Evolutionary conservation across 2,113 vertebrate genomes (phyloP).

Genomic region (Rhabdornis inornatus): DNA sequence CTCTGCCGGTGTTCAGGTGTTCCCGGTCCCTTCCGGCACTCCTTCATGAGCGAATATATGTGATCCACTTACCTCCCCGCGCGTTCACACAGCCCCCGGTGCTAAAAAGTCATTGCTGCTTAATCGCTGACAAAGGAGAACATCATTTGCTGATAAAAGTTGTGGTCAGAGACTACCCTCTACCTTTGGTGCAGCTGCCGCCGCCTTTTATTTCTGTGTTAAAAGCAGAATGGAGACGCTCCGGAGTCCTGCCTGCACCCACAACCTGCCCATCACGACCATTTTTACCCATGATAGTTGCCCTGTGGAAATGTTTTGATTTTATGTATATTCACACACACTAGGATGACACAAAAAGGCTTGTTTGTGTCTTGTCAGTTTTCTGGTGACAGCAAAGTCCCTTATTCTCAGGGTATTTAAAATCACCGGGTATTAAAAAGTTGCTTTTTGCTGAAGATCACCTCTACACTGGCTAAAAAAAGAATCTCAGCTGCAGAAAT

Average conservation of each 20-base stretch:
- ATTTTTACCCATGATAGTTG: fast-evolving
- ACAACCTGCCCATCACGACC: fast-evolving
- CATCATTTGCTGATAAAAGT: neutral
- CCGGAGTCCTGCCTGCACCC: too few relatives aligned
- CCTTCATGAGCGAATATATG: neutral
- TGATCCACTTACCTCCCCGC: neutral
- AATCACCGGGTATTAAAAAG: neutral
- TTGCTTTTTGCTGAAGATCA: neutral
- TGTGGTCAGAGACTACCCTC: neutral
- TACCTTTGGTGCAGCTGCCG: too few relatives aligned
- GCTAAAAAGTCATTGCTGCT: neutral
- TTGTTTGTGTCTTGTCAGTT: neutral
- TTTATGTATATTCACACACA: neutral
- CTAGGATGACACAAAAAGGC: neutral
- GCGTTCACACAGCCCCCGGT: neutral
- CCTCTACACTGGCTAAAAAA: neutral
- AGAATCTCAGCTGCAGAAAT: neutral
- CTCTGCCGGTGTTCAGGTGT: too few relatives aligned
- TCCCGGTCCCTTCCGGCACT: too few relatives aligned
- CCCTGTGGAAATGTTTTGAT: neutral
- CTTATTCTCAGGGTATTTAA: neutral
- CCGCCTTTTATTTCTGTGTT: neutral
- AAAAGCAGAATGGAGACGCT: neutral
- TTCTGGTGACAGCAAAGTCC: neutral
- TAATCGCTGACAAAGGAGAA: neutral